Percentiles rank a stretch among this genome's conserved stretches.
Evolutionary conservation across 2,888 invertebrate genomes (phyloP).

Genomic region (Boloria euphrosyne): DNA sequence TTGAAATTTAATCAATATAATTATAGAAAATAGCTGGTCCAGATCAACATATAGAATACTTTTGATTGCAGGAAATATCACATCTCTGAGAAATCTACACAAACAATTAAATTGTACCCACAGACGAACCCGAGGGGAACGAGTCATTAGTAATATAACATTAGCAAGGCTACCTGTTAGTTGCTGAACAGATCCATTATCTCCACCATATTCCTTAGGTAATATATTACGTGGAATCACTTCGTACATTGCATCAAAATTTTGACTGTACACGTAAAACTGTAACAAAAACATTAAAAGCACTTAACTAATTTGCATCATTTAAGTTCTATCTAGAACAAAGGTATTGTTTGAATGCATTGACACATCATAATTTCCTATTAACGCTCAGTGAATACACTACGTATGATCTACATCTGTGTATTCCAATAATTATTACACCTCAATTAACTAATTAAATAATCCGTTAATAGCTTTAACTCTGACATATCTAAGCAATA

Average conservation of each 20-base stretch:
- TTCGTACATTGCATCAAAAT: slow-evolving; percentile 44
- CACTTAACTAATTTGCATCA: slow-evolving; percentile 1
- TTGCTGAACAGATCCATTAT: slow-evolving; percentile 72
- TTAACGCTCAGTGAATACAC: slow-evolving; percentile 3
- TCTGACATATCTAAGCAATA: slow-evolving; percentile 4
- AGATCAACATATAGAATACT: too few species aligned
- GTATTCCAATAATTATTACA: slow-evolving; percentile 19
- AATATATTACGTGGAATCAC: slow-evolving; percentile 74
- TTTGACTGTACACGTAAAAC: neutral
- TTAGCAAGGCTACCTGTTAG: slow-evolving; percentile 63
- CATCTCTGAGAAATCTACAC: too few species aligned
- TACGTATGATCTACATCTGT: slow-evolving; percentile 5
- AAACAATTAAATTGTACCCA: too few species aligned
- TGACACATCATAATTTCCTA: slow-evolving; percentile 12
- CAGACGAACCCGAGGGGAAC: too few species aligned
- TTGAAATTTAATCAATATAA: too few species aligned
- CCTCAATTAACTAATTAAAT: slow-evolving; percentile 25
- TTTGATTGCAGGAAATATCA: too few species aligned
- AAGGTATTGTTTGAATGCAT: slow-evolving; percentile 8
- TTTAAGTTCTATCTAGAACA: slow-evolving; percentile 3
- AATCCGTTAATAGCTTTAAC: slow-evolving; percentile 15
- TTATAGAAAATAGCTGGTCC: too few species aligned
- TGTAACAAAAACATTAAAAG: neutral
- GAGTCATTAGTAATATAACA: too few species aligned
- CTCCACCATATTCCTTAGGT: slow-evolving; percentile 82